Percentiles rank a stretch among this genome's conserved stretches.
Evolutionary conservation across 2,113 vertebrate genomes (phyloP).

Genomic region (Solea solea): DNA sequence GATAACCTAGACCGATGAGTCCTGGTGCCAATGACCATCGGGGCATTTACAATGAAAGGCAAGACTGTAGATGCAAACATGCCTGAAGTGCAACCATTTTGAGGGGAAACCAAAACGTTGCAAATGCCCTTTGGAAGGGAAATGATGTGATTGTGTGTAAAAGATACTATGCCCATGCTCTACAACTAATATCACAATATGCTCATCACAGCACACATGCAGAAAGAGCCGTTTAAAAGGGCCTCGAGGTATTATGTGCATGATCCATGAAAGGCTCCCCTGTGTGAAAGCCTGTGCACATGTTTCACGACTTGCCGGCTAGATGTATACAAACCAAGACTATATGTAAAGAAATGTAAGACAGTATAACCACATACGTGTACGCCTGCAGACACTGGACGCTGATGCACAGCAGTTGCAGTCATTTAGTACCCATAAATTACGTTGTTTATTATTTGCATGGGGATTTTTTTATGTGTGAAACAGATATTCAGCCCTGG

Average conservation of each 20-base stretch:
- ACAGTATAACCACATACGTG: conserved; percentile 1
- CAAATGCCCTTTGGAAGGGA: too few relatives aligned
- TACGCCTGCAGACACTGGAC: conserved; percentile 1
- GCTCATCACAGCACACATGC: conserved; percentile 11
- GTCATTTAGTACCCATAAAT: conserved; percentile 27
- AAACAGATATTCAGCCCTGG: conserved; percentile 23
- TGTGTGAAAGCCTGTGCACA: conserved; percentile 14
- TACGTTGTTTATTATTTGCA: conserved; percentile 42
- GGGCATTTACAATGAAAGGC: background rate
- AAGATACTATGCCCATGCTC: background rate
- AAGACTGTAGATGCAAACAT: background rate
- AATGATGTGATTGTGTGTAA: background rate
- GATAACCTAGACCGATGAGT: background rate
- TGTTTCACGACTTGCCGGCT: conserved; percentile 11
- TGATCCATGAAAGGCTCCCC: conserved; percentile 5
- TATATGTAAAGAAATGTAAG: conserved; percentile 3
- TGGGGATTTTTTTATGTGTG: conserved; percentile 19
- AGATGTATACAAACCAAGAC: conserved; percentile 2
- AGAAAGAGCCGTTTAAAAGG: conserved; percentile 9
- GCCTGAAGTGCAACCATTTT: background rate
- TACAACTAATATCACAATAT: conserved; percentile 5
- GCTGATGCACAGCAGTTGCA: conserved; percentile 10
- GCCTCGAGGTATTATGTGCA: conserved; percentile 17
- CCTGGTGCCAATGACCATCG: too few relatives aligned
- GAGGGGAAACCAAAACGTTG: too few relatives aligned